Evolutionary conservation across 2,113 vertebrate species (phyloP).

Genomic region (Trematomus loennbergii): DNA sequence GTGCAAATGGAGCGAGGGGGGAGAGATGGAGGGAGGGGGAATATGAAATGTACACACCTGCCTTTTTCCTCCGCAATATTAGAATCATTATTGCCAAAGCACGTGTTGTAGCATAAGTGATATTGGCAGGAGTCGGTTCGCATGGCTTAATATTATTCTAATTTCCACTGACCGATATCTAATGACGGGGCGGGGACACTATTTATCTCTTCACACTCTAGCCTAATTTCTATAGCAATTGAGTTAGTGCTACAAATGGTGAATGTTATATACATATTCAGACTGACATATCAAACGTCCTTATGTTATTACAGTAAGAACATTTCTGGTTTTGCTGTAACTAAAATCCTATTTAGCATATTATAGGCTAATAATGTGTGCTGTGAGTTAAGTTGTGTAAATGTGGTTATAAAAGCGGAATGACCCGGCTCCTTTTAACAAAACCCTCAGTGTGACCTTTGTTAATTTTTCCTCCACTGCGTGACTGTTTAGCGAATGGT

Average conservation of each 20-base stretch:
- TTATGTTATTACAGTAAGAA: background rate
- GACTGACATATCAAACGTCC: background rate
- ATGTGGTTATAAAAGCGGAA: conserved; percentile 22
- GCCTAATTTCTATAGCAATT: background rate
- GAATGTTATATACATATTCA: conserved; percentile 8
- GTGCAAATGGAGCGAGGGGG: conserved; percentile 68
- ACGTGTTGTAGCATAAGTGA: conserved; percentile 27
- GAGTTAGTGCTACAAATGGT: background rate
- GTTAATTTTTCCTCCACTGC: conserved; percentile 66
- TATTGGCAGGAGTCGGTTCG: conserved; percentile 36
- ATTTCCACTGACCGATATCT: conserved; percentile 1
- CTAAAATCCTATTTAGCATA: background rate
- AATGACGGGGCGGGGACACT: background rate
- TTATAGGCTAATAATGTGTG: background rate
- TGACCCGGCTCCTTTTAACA: conserved; percentile 29
- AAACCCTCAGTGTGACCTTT: conserved; percentile 58
- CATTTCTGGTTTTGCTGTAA: background rate
- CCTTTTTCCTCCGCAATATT: conserved; percentile 46
- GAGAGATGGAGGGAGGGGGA: conserved; percentile 31
- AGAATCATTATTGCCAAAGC: conserved; percentile 48
- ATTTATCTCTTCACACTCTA: background rate
- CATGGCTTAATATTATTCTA: conserved; percentile 17
- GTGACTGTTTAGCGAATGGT: conserved; percentile 51
- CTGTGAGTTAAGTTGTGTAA: conserved; percentile 17
- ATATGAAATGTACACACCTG: conserved; percentile 80